A percentile compares a stretch with the other conserved stretches of the same genome.
Conservation (phyloP, 2,888 invertebrate genomes). For the Exocentrus adspersus region DNA sequence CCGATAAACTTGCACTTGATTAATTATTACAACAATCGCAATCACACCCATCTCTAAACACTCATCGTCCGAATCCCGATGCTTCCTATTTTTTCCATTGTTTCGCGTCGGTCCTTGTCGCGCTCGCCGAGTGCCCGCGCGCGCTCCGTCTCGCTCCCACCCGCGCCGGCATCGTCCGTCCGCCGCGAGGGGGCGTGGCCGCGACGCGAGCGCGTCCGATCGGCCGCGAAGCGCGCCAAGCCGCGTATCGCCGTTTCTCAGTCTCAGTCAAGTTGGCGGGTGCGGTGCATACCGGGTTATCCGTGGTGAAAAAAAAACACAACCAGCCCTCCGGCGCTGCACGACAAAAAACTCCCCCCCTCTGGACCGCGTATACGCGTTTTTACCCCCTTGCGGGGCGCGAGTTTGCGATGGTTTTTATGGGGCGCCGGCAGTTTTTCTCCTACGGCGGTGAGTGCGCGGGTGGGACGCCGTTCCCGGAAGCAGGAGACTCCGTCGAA, state of each 20-base stretch:
- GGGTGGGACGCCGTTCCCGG: no score
- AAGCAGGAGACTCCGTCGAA: no score
- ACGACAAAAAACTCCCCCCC: conserved; percentile 39
- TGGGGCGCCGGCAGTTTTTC: conserved; percentile 32
- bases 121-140: conserved; percentile 19
- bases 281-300: conserved; percentile 45
- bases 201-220: conserved; percentile 41
- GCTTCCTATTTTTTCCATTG: conserved; percentile 14
- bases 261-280: conserved; percentile 45
- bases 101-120: conserved; percentile 27
- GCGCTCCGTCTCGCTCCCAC: conserved; percentile 45
- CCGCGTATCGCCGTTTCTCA: conserved; percentile 45
- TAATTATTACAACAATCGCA: no score
- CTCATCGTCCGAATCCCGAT: conserved; percentile 9
- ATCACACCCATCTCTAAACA: conserved; percentile 6
- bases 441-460: background rate
- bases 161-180: conserved; percentile 52
- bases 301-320: conserved; percentile 46
- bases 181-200: conserved; percentile 47
- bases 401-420: conserved; percentile 42
- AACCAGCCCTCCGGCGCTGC: conserved; percentile 38
- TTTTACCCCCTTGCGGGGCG: conserved; percentile 35
- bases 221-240: conserved; percentile 42
- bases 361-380: no score
- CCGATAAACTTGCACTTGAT: no score